Percentiles rank a stretch among this genome's conserved stretches.
phyloP scores from a whole-genome alignment of 2,888 invertebrate species.

The Dasypolia templi region DNA sequence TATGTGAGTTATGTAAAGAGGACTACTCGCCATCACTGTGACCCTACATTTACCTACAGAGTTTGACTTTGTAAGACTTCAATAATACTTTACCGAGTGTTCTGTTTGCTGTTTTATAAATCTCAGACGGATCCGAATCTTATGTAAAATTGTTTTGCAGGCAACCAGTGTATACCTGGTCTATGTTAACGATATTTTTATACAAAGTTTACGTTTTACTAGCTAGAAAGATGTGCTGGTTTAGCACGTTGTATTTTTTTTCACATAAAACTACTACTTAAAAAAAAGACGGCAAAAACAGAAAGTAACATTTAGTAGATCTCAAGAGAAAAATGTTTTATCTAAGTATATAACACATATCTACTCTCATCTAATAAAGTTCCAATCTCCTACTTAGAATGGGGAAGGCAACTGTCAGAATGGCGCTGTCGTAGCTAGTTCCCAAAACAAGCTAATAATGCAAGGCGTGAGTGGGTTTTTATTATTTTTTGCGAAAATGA shows the following conservation, averaged over 20 bases:
- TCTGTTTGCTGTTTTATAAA: constrained; percentile 77
- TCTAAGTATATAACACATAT: neutral
- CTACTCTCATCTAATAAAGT: neutral
- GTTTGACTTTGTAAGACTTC: constrained; percentile 78
- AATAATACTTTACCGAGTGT: constrained; percentile 75
- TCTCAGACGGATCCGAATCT: constrained; percentile 69
- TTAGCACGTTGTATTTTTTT: neutral
- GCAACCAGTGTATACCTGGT: constrained; percentile 34
- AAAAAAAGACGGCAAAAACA: neutral
- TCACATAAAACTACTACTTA: neutral
- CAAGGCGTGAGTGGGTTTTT: too few relatives aligned
- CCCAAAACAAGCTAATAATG: too few relatives aligned
- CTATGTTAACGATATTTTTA: constrained; percentile 28
- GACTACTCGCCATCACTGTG: constrained; percentile 42
- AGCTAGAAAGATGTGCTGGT: neutral
- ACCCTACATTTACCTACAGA: constrained; percentile 61
- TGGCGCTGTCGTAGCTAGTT: too few relatives aligned
- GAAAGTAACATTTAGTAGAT: too few relatives aligned
- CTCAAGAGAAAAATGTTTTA: neutral
- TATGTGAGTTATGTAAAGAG: neutral
- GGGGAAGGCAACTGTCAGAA: too few relatives aligned
- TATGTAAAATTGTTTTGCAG: constrained; percentile 73
- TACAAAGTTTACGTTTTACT: constrained; percentile 1
- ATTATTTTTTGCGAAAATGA: too few relatives aligned
- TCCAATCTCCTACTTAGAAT: neutral